These are phyloP conservation scores for Smithornis capensis DNA, from an alignment of 2,113 vertebrate species.

Conservation along the genomic window DNA sequence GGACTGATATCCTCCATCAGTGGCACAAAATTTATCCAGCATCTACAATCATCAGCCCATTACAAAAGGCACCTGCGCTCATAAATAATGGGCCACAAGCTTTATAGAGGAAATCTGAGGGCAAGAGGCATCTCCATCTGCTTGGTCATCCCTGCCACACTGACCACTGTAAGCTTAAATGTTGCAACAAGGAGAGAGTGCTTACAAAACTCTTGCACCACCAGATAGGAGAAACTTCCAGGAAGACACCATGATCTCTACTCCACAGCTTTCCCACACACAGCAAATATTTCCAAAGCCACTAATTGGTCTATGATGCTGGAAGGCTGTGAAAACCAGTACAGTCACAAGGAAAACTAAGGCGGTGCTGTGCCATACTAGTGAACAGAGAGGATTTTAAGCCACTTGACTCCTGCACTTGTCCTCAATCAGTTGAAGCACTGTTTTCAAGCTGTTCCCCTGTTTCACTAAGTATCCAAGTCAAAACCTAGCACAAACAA, in stretches of 20 bases:
- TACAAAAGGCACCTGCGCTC: neutral
- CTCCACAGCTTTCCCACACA: neutral
- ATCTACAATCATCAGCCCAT: neutral
- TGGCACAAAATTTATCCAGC: neutral
- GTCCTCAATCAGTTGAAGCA: neutral
- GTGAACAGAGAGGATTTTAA: neutral
- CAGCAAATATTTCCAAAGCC: neutral
- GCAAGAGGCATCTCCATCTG: neutral
- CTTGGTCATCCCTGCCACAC: neutral
- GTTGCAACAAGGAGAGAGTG: neutral
- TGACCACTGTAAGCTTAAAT: neutral
- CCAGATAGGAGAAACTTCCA: neutral
- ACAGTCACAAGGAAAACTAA: neutral
- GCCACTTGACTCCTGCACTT: neutral
- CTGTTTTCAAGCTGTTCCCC: neutral
- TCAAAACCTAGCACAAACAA: neutral
- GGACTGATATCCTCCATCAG: neutral
- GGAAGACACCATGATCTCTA: neutral
- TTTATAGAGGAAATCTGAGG: neutral
- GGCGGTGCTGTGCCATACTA: accelerated
- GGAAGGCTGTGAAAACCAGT: neutral
- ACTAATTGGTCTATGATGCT: neutral
- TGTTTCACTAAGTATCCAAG: neutral
- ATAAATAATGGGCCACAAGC: neutral
- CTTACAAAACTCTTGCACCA: neutral